Evolutionary conservation across 2,888 invertebrate genomes (phyloP), one percentile per base, ranked within the genome.

Genomic region (Euplagia quadripunctaria): DNA sequence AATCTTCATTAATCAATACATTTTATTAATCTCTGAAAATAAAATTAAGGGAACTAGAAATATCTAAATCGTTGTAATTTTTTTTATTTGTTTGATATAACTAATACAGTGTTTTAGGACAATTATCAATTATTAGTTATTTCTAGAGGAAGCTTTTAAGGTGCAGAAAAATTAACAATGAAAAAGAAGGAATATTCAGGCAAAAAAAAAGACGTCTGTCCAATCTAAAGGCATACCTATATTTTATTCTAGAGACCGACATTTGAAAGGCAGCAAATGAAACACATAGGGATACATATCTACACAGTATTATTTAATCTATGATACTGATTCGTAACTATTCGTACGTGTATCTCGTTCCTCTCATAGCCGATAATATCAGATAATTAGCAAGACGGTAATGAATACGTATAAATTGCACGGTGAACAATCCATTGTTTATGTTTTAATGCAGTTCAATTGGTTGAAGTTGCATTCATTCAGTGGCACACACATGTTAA

Each of bases 391-490:
- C 68, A 58, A 68, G 52, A 31, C 43, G 8, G n/a, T 65, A 65
- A 70, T 65, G 70, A 64, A 42, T 64, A 64, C 70, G 42, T 41
- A 17, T 20, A 55, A 55, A 64, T 17, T 70, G 51, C n/a, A 63
- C 63, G 6, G n/a, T 58, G 51, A 64, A 51, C 64, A 64, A 64
- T 70, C 12, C 52, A 64, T n/a, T 31, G 63, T 70, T 14, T 61
- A 42, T 64, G n/a, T 70, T 64, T 70, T 70, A 51, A 51, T 70
- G 51, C 70, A 64, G 64, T 64, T 70, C 51, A 70, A 64, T 63
- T 70, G 41, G 55, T 65, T 64, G 55, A 51, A 70, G 70, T 64
- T 46, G 20, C 52, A 20, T 55, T 70, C 70, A 70, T 70, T 52
- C 64, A 64, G 16, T 43, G 9, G 17, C 64, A 64, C 70, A 49